Evolutionary conservation across 2,797 vertebrate species (phyloP).

Genomic region (Limnodromus scolopaceus): DNA sequence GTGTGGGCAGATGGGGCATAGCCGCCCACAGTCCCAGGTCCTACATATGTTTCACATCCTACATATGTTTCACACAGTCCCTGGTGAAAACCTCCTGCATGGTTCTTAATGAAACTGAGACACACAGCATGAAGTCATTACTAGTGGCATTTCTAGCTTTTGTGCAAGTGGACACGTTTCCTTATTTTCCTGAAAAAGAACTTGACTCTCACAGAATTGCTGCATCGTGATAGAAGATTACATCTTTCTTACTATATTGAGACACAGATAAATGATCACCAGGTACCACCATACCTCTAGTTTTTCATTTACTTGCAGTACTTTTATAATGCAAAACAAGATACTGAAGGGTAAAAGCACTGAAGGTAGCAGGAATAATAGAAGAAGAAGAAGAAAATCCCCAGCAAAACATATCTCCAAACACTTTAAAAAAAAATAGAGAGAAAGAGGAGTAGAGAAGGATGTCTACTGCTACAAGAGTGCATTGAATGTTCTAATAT

Average conservation of each 20-base stretch:
- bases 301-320: constrained; percentile 40
- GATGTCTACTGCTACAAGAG: neutral
- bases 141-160: neutral
- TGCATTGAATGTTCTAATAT: neutral
- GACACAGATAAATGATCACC: neutral
- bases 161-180: neutral
- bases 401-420: constrained; percentile 37
- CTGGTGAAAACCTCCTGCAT: neutral
- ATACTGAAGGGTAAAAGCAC: neutral
- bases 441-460: neutral
- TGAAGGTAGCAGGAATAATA: neutral
- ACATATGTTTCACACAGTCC: no score
- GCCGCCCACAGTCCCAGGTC: accelerated
- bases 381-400: constrained; percentile 44
- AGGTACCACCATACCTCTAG: neutral
- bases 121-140: neutral
- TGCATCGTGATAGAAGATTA: neutral
- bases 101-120: neutral
- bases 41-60: no score
- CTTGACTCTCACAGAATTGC: neutral
- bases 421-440: neutral
- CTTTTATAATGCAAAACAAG: constrained; percentile 1
- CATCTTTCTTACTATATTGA: neutral
- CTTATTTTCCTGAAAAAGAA: neutral
- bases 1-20: accelerated